phyloP scores from a whole-genome alignment of 2,888 invertebrate species.

The Pseudococcus jackbeardsleyi region DNA sequence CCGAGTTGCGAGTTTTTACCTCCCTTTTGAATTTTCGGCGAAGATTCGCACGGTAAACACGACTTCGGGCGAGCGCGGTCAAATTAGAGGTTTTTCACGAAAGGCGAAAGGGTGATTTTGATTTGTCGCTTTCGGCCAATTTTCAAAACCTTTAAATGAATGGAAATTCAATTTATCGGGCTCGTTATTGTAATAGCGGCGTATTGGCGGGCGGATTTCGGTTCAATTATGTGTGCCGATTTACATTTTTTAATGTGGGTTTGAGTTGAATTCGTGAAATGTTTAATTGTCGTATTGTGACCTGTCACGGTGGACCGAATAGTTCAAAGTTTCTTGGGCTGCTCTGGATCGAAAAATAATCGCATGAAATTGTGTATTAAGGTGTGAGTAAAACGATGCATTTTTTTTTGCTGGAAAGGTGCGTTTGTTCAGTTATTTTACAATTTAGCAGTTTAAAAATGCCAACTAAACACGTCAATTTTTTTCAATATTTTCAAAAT shows the following conservation, averaged over 20 bases:
- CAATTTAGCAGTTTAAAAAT: no score
- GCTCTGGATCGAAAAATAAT: no score
- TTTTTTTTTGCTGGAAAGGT: no score
- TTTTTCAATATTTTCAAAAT: no score
- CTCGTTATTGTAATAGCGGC: neutral
- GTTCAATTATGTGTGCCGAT: neutral
- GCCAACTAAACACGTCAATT: no score
- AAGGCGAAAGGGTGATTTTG: constrained; percentile 37
- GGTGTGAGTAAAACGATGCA: no score
- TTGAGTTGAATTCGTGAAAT: neutral
- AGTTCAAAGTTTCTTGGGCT: no score
- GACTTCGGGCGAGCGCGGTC: constrained; percentile 43
- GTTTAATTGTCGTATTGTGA: constrained; percentile 15
- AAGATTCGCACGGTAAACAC: constrained; percentile 57
- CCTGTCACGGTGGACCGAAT: no score
- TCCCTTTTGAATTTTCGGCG: constrained; percentile 38
- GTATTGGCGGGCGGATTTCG: neutral
- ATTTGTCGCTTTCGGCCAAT: constrained; percentile 19
- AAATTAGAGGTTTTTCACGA: constrained; percentile 62
- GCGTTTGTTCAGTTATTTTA: no score
- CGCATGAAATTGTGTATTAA: no score
- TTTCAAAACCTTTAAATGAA: neutral
- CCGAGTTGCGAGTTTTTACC: neutral
- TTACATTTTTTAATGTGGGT: neutral
- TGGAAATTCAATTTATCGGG: constrained; percentile 10